A percentile compares a stretch with the other conserved stretches of the same genome.
Evolutionary conservation across 2,888 invertebrate genomes (phyloP).

Genomic region (Ctena decussata): DNA sequence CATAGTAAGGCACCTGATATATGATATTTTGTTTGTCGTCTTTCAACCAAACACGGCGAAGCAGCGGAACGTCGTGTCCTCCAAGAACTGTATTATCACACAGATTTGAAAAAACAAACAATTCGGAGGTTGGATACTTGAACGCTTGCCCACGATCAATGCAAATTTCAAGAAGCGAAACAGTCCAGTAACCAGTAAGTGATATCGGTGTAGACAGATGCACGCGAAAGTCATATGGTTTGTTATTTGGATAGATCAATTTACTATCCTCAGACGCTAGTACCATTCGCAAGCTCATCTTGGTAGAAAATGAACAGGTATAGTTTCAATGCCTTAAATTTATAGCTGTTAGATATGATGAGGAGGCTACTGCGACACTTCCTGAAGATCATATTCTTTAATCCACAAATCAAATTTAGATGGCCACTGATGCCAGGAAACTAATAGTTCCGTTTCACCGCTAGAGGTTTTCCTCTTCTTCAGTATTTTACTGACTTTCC

Average conservation of each 20-base stretch:
- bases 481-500: neutral
- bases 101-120: neutral
- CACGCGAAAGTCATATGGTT: neutral
- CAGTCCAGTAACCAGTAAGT: neutral
- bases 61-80: neutral
- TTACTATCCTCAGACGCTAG: neutral
- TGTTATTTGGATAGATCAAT: neutral
- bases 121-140: neutral
- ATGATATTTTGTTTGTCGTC: neutral
- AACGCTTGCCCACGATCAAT: neutral
- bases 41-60: neutral
- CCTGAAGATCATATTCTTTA: neutral
- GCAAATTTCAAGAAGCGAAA: neutral
- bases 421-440: neutral
- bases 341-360: neutral
- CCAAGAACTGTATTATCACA: neutral
- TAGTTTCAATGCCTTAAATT: neutral
- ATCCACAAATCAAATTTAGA: neutral
- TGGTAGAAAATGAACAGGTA: neutral
- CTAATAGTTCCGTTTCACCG: neutral
- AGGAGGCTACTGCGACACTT: neutral
- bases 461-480: neutral
- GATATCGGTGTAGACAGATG: neutral
- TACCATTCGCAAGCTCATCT: neutral
- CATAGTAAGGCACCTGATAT: neutral